Conservation (phyloP, 2,888 invertebrate genomes). For the Margaritifera margaritifera region DNA sequence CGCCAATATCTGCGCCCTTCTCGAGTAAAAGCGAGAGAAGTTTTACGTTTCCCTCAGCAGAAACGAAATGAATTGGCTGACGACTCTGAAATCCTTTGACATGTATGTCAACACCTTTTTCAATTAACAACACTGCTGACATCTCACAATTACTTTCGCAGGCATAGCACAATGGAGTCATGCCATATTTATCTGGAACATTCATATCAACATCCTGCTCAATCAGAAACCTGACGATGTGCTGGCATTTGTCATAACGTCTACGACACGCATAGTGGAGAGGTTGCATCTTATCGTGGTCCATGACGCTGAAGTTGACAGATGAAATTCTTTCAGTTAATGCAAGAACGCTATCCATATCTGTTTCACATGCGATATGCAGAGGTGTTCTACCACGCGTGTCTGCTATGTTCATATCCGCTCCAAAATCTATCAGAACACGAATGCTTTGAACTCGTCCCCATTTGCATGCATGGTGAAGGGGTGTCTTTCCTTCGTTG, state of each 20-base stretch:
- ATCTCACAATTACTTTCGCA: slow-evolving; percentile 7
- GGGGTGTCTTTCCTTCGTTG: slow-evolving; percentile 1
- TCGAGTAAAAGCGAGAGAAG: slow-evolving; percentile 1
- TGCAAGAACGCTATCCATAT: neutral
- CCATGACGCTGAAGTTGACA: slow-evolving; percentile 1
- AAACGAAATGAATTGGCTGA: slow-evolving; percentile 12
- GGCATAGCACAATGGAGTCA: slow-evolving; percentile 12
- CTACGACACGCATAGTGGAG: slow-evolving; percentile 12
- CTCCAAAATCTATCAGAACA: slow-evolving; percentile 3
- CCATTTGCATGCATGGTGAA: slow-evolving; percentile 10
- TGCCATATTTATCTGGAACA: slow-evolving; percentile 1
- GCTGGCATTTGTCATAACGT: neutral
- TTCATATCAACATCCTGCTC: slow-evolving; percentile 11
- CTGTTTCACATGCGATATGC: slow-evolving; percentile 5
- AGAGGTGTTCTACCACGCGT: slow-evolving; percentile 2
- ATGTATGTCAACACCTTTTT: slow-evolving; percentile 8
- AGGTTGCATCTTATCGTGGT: slow-evolving; percentile 9
- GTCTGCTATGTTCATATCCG: neutral
- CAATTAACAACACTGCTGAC: slow-evolving; percentile 5
- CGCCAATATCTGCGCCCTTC: slow-evolving; percentile 8
- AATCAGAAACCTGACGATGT: slow-evolving; percentile 6
- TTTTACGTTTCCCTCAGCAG: slow-evolving; percentile 4
- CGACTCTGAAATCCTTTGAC: neutral
- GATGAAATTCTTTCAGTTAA: neutral
- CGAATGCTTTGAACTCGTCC: slow-evolving; percentile 4